These are phyloP conservation scores for Leuciscus idus DNA, from an alignment of 2,113 vertebrate genomes.

Conservation along the genomic window DNA sequence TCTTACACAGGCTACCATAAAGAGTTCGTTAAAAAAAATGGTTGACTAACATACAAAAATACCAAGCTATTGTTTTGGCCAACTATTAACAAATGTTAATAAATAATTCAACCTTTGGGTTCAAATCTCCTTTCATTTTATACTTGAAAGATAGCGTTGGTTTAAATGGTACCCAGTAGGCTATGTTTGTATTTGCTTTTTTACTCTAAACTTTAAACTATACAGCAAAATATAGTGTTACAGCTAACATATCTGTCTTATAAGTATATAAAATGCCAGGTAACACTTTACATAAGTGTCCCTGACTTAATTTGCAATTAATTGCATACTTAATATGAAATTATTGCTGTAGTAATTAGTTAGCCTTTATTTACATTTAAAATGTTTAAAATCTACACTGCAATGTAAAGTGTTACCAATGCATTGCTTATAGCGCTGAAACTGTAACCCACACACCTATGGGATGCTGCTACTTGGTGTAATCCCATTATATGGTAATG, in stretches of 20 bases:
- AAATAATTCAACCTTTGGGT: not conserved
- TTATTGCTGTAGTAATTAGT: not conserved
- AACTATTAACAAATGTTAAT: not conserved
- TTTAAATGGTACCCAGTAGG: not conserved
- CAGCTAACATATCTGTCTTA: not conserved
- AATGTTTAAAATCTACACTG: not conserved
- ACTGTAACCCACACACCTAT: slow-evolving; percentile 12
- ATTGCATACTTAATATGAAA: not conserved
- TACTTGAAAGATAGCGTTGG: not conserved
- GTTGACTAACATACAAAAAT: not conserved
- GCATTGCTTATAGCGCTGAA: not conserved
- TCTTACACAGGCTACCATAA: not conserved
- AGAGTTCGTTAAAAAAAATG: not conserved
- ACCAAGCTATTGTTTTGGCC: not conserved
- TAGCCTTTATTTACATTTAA: not conserved
- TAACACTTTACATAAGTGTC: not conserved
- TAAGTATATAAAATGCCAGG: not conserved
- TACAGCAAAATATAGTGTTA: not conserved
- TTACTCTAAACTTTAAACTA: not conserved
- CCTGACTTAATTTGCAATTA: not conserved
- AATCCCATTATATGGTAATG: slow-evolving; percentile 2
- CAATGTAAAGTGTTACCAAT: not conserved
- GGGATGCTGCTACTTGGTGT: slow-evolving; percentile 1
- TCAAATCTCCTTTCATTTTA: not conserved
- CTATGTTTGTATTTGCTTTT: not conserved